Evolutionary conservation across 2,113 vertebrate species (phyloP), one percentile per base, ranked within the genome.

Genomic region (Osmerus eperlanus): DNA sequence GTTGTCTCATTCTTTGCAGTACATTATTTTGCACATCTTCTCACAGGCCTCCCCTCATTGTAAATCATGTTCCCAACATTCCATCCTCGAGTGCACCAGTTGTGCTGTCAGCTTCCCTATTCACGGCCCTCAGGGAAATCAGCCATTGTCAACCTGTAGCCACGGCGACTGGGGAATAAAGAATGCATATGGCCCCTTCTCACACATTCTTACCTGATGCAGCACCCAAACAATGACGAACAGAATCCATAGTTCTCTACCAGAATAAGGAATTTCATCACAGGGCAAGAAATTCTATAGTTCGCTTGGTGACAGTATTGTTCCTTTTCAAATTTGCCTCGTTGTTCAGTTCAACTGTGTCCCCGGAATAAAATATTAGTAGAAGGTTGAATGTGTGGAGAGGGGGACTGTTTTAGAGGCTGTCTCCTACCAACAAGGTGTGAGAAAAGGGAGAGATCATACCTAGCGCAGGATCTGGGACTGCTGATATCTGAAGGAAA

Each of bases 131-230:
- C 66, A 13, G 75, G 73, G 77, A 79, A 75, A 82, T 74, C 72
- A 78, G 67, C 77, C 75, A 82, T 85, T 85, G 84, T 87, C 74
- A 68, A 77, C 67, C 82, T 80, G 53, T 81, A 76, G 68, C 70
- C 80, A 83, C 71, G 51, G 79, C 77, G 75, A 79, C 73, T 82
- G 68, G 62, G 64, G 70, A 78, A 85, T 74, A 86, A 89, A 86
- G 67, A 79, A 67, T 69, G 73, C 74, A 62, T 71, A 16, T 18
- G 2, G 65, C 53, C 79, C 72, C 70, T 68, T 74, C 15, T 81
- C 79, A 70, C 60, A 76, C 55, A 79, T 63, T 78, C 77, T 78
- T 74, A 85, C 82, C 82, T 85, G 84, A 83, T 77, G 78, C 81
- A 79, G 72, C 79, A 72, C 18, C 47, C 74, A 71, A 80, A 89